Evolutionary conservation across 2,888 invertebrate genomes (phyloP).

Genomic region (Cephus pulcher): DNA sequence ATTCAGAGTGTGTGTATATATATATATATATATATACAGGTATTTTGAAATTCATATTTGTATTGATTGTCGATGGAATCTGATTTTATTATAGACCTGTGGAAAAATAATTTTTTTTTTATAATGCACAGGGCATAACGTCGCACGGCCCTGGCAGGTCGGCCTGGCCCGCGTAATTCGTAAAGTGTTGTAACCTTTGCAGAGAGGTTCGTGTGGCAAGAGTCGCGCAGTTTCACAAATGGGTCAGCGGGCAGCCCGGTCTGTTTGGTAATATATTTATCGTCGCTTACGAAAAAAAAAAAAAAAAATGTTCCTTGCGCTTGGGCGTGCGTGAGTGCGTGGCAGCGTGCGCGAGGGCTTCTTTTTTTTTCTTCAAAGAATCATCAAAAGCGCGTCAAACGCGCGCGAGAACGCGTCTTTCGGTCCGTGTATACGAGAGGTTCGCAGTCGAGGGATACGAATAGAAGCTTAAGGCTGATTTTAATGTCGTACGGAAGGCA

Average conservation of each 20-base stretch:
- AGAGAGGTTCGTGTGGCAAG: slow-evolving; percentile 45
- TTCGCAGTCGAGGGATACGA: background rate
- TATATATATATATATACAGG: too few relatives aligned
- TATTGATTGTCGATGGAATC: background rate
- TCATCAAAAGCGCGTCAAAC: background rate
- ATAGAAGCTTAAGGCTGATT: background rate
- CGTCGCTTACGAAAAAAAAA: slow-evolving; percentile 49
- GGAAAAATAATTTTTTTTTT: background rate
- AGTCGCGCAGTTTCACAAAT: slow-evolving; percentile 61
- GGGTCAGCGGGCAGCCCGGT: slow-evolving; percentile 50
- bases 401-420: background rate
- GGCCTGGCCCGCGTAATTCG: slow-evolving; percentile 30
- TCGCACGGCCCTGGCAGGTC: slow-evolving; percentile 3
- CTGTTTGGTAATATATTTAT: slow-evolving; percentile 50
- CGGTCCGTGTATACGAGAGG: background rate
- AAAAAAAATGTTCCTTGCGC: slow-evolving; percentile 36
- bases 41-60: background rate
- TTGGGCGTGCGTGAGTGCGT: background rate
- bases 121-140: background rate
- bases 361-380: background rate
- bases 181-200: slow-evolving; percentile 36
- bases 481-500: background rate
- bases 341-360: background rate
- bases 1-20: background rate
- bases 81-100: background rate